Conservation (phyloP, 1,140 invertebrate species). For the Aplysia californica region DNA sequence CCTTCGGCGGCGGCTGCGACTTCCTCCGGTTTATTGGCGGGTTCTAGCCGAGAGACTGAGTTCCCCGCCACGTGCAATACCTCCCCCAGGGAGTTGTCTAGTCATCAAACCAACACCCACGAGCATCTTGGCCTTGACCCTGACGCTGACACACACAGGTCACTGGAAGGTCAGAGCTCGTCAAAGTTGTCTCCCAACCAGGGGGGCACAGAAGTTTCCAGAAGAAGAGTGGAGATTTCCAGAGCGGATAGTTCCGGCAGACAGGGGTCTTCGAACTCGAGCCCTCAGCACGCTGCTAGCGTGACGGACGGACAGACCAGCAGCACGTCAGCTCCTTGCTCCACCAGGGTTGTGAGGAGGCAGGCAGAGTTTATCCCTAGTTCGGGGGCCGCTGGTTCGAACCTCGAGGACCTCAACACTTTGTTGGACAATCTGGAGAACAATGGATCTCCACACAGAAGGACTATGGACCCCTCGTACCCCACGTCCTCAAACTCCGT, state of each 20-base stretch:
- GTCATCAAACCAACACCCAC: no score
- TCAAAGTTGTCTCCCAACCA: no score
- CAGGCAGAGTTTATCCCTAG: constrained; percentile 29
- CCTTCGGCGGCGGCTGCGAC: not conserved
- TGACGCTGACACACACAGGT: no score
- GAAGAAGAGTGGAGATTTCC: not conserved
- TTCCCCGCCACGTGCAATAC: not conserved
- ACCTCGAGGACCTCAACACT: constrained; percentile 19
- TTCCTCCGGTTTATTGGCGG: not conserved
- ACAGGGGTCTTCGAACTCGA: no score
- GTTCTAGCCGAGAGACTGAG: not conserved
- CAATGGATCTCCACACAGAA: not conserved
- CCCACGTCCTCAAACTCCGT: no score
- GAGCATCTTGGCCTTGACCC: no score
- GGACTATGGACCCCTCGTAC: no score
- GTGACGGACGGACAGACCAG: no score
- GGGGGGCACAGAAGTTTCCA: not conserved
- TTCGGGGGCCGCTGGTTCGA: not conserved
- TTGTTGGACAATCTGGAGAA: constrained; percentile 15
- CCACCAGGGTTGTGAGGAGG: constrained; percentile 25
- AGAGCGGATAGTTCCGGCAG: no score
- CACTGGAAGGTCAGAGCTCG: no score
- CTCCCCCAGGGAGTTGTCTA: not conserved
- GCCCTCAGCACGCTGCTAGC: no score
- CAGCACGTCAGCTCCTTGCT: no score